Evolutionary conservation across 2,888 invertebrate species (phyloP).

Genomic region (Cephus pygmeus): DNA sequence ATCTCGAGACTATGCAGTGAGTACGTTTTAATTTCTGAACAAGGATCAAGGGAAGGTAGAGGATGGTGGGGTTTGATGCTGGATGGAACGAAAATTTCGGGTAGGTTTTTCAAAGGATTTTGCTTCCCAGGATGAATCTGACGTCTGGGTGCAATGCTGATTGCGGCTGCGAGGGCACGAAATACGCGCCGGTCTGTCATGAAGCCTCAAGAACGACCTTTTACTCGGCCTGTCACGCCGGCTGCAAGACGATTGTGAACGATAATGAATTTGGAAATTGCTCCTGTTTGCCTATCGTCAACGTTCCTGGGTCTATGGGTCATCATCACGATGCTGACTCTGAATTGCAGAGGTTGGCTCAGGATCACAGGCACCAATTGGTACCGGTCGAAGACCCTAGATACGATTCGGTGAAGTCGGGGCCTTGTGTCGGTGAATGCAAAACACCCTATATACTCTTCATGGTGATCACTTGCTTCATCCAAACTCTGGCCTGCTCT

Average conservation of each 20-base stretch:
- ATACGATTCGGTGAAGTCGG: slow-evolving; percentile 49
- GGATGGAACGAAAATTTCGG: not conserved
- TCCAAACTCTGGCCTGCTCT: slow-evolving; percentile 74
- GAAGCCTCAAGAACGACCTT: slow-evolving; percentile 70
- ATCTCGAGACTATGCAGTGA: slow-evolving; percentile 56
- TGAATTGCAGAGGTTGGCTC: not conserved
- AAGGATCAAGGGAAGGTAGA: not conserved
- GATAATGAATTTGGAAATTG: slow-evolving; percentile 57
- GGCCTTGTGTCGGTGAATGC: slow-evolving; percentile 60
- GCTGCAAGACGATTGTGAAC: slow-evolving; percentile 68
- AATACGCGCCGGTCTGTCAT: slow-evolving; percentile 76
- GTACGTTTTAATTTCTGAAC: slow-evolving; percentile 25
- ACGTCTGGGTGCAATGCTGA: slow-evolving; percentile 70
- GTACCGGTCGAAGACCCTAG: not conserved
- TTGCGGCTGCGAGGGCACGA: slow-evolving; percentile 71
- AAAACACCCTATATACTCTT: slow-evolving; percentile 65
- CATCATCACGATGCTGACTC: not conserved
- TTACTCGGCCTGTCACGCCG: slow-evolving; percentile 81
- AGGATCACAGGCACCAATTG: slow-evolving; percentile 2
- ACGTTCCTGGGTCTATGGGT: not conserved
- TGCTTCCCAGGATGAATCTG: slow-evolving; percentile 67
- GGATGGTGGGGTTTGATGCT: not conserved
- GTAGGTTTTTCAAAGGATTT: not conserved
- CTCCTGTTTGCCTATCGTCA: slow-evolving; percentile 41
- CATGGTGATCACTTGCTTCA: slow-evolving; percentile 67